These are phyloP conservation scores for Numida meleagris DNA, from an alignment of 2,113 vertebrate genomes.

Conservation along the genomic window DNA sequence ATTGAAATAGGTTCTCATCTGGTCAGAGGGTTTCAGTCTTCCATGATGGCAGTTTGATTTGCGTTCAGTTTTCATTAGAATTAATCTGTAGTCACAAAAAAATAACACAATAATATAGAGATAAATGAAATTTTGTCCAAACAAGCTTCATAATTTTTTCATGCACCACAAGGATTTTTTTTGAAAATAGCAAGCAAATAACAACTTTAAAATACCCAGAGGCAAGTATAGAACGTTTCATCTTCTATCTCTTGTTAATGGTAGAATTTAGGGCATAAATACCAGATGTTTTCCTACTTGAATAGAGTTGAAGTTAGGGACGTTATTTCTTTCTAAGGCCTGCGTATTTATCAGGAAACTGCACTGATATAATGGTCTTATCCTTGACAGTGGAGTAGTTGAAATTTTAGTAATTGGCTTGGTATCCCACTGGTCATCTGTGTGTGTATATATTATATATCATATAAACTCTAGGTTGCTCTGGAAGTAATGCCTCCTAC, in stretches of 20 bases:
- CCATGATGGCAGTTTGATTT: background rate
- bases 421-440: background rate
- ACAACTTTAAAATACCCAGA: background rate
- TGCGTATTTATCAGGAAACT: background rate
- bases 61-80: background rate
- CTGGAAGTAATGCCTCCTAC: background rate
- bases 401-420: background rate
- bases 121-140: background rate
- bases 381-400: background rate
- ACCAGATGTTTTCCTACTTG: background rate
- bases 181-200: background rate
- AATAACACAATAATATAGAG: accelerated
- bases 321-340: background rate
- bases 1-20: background rate
- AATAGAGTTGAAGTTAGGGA: background rate
- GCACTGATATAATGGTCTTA: background rate
- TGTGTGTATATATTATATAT: background rate
- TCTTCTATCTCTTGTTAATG: background rate
- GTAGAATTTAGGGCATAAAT: background rate
- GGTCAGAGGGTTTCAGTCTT: background rate
- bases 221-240: background rate
- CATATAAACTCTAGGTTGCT: background rate
- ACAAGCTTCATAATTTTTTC: background rate
- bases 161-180: background rate
- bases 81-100: background rate